Evolutionary conservation across 2,113 vertebrate genomes (phyloP), one percentile per base, ranked within the genome.

Genomic region (Saccopteryx leptura): DNA sequence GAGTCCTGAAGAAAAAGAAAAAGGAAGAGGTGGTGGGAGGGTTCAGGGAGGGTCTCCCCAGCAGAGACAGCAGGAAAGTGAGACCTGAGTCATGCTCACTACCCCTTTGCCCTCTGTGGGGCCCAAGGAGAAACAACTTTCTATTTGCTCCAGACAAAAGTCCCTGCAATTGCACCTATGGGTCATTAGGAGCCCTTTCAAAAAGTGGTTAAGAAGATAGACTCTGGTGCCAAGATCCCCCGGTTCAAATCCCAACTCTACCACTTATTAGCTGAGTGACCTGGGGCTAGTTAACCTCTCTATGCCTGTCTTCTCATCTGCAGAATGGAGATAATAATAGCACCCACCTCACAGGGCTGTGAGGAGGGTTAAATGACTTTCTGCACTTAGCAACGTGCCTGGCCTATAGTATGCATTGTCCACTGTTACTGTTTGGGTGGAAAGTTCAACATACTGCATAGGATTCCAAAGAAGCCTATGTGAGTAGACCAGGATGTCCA

Each of bases 81-180:
- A 39, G 7, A 13, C 13, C 65, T 46, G n/a, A 61, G 46, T 39
- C 26, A 39, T 39, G 39, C 39, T 39, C 39, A 39, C 39, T 3
- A 39, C 39, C 39, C 39, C 39, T 39, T 39, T 39, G 39, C 66
- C n/a, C 17, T 1, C 33, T 5, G 66, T 2, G 5, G 74, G 65
- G 86, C 23, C 56, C 56, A 0, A 0, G 9, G 4, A 17, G 54
- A 75, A 24, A 14, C 1, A 0, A 60, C 63, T 54, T 39, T n/a
- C 23, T 1, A 14, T 21, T 26, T 23, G 46, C 15, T n/a, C 71
- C 0, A 1, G 7, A 31, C 48, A 21, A 31, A 76, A 46, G 12
- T 14, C 21, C 78, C 72, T 48, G 54, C 18, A 23, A 9, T 15
- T 52, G 19, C 31, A 31, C 5, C 28, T 33, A 4, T 1, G 4